Percentiles rank a stretch among this genome's conserved stretches.
phyloP scores from a whole-genome alignment of 2,113 vertebrate genomes.

The Willisornis vidua region DNA sequence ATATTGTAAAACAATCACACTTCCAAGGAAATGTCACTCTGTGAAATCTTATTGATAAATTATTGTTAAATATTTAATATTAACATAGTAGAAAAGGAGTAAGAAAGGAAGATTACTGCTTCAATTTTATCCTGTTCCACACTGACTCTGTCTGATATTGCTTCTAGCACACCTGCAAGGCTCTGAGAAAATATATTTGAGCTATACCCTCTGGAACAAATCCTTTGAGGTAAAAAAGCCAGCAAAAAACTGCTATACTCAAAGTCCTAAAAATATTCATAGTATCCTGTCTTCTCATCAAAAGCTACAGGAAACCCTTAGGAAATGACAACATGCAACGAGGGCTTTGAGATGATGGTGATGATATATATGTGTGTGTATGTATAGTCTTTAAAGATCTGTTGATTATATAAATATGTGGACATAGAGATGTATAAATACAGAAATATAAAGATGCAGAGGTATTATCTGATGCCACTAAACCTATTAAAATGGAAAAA shows the following conservation, averaged over 20 bases:
- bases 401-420: not conserved
- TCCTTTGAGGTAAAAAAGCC: not conserved
- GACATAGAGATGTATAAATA: not conserved
- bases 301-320: not conserved
- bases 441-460: not conserved
- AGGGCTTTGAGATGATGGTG: not conserved
- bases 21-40: not conserved
- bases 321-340: not conserved
- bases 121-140: not conserved
- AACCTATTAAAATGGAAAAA: not conserved
- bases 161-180: not conserved
- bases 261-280: not conserved
- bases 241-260: not conserved
- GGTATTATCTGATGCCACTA: not conserved
- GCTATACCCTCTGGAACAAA: not conserved
- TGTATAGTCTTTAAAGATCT: not conserved
- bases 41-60: not conserved
- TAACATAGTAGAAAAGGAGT: not conserved
- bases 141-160: not conserved
- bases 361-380: not conserved
- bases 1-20: not conserved
- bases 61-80: conserved; percentile 5
- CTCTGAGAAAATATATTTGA: not conserved
- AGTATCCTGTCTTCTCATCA: not conserved
- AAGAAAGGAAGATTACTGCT: not conserved